These are phyloP conservation scores for Lampris incognitus DNA, from an alignment of 2,113 vertebrate species.

Conservation along the genomic window DNA sequence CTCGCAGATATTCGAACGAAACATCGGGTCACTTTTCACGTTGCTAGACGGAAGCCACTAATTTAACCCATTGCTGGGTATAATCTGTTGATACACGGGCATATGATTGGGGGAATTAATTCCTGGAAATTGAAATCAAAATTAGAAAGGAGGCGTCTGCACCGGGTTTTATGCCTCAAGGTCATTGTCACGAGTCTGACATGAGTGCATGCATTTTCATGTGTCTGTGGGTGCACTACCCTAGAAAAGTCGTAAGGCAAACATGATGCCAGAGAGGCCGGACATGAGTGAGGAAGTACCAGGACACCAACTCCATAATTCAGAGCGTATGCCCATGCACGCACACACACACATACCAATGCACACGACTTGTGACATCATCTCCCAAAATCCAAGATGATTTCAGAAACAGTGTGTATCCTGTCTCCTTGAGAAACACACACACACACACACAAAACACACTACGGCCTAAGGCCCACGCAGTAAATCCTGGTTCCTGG, in stretches of 20 bases:
- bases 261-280: slow-evolving; percentile 6
- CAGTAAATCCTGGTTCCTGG: slow-evolving; percentile 44
- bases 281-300: slow-evolving; percentile 1
- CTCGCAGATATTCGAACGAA: slow-evolving; percentile 28
- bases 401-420: slow-evolving; percentile 40
- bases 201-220: slow-evolving; percentile 16
- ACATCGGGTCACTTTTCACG: slow-evolving; percentile 20
- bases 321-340: slow-evolving; percentile 17
- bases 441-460: slow-evolving; percentile 11
- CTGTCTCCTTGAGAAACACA: slow-evolving; percentile 46
- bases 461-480: slow-evolving; percentile 10
- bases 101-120: slow-evolving; percentile 69
- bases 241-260: slow-evolving; percentile 31
- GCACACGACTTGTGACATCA: slow-evolving; percentile 29
- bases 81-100: slow-evolving; percentile 56
- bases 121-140: slow-evolving; percentile 77
- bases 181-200: slow-evolving; percentile 54
- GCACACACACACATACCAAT: background rate
- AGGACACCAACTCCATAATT: slow-evolving; percentile 29
- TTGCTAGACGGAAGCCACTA: slow-evolving; percentile 44
- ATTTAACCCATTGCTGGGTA: slow-evolving; percentile 48
- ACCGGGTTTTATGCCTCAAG: slow-evolving; percentile 64
- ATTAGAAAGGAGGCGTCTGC: slow-evolving; percentile 48
- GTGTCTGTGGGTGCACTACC: background rate
- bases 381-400: slow-evolving; percentile 36